phyloP scores from a whole-genome alignment of 2,113 vertebrate species.

The Natator depressus region DNA sequence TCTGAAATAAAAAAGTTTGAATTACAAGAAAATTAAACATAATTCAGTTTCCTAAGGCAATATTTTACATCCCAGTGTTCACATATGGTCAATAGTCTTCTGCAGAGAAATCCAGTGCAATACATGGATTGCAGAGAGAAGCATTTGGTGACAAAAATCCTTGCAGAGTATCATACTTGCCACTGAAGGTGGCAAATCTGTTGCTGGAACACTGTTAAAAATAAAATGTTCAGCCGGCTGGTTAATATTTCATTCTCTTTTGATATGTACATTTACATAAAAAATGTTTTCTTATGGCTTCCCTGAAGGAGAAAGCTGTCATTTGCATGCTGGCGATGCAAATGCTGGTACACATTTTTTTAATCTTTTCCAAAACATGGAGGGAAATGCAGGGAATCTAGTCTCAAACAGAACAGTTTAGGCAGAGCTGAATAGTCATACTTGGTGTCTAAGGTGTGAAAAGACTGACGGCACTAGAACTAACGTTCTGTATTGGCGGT shows the following conservation, averaged over 20 bases:
- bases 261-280: slow-evolving; percentile 25
- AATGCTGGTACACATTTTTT: neutral
- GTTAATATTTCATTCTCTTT: slow-evolving; percentile 38
- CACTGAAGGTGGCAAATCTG: neutral
- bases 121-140: slow-evolving; percentile 17
- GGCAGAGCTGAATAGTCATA: neutral
- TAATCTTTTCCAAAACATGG: neutral
- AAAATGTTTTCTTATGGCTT: neutral
- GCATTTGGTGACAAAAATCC: slow-evolving; percentile 33
- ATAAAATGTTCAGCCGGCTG: slow-evolving; percentile 15
- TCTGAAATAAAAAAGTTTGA: slow-evolving; percentile 30
- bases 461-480: neutral
- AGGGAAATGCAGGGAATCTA: slow-evolving; percentile 1
- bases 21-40: slow-evolving; percentile 2
- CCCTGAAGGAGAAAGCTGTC: neutral
- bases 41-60: slow-evolving; percentile 15
- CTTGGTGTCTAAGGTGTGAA: neutral
- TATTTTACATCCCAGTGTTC: neutral
- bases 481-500: neutral
- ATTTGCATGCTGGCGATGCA: neutral
- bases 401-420: neutral
- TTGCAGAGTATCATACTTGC: neutral
- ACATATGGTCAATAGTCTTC: slow-evolving; percentile 23
- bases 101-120: neutral
- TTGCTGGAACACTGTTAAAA: slow-evolving; percentile 33